Evolutionary conservation across 2,888 invertebrate genomes (phyloP), one percentile per base, ranked within the genome.

Genomic region (Acanthoscelides obtectus): DNA sequence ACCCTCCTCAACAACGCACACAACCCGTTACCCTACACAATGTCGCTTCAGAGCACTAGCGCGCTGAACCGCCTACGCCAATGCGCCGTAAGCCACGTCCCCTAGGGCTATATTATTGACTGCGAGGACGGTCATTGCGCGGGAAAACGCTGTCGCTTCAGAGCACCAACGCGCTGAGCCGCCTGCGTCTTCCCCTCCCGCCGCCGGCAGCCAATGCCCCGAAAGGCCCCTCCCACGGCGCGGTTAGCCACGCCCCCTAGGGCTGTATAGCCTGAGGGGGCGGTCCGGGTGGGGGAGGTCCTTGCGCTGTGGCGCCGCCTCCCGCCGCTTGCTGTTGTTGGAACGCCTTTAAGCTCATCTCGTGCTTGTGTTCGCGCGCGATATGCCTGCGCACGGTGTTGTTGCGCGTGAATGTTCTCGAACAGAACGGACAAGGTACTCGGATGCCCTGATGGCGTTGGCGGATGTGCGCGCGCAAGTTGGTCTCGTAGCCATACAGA

Each of bases 401-500:
- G 89, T 96, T 96, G 81, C 96, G 91, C 78, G 96, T 96, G 87
- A 96, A 96, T 67, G 95, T 96, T 81, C 95, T 92, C 82, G 93
- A 89, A 87, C 96, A 96, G 86, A 94, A 95, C 73, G 95, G 95
- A 86, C 96, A 96, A 71, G 95, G 95, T 83, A 96, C 95, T 71
- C 96, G 90, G 81, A 96, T 96, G 80, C 96, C 95, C 87, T 96
- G 95, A 87, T 96, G 95, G 84, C 95, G 92, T 85, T 96, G 96
- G 71, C 95, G 89, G 84, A 96, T 95, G 87, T 96, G 96, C 77
- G 96, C 96, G 79, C 96, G 91, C 84, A 96, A 87, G 86, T 96
- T 96, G 83, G 96, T 96, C 89, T 96, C 96, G 86, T 96, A 96
- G 77, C 96, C 96, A 87, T 96, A 96, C 75, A 96, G 89, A 83